A percentile compares a stretch with the other conserved stretches of the same genome.
Conservation (phyloP, 1,140 invertebrate genomes). For the Harpegnathos saltator region DNA sequence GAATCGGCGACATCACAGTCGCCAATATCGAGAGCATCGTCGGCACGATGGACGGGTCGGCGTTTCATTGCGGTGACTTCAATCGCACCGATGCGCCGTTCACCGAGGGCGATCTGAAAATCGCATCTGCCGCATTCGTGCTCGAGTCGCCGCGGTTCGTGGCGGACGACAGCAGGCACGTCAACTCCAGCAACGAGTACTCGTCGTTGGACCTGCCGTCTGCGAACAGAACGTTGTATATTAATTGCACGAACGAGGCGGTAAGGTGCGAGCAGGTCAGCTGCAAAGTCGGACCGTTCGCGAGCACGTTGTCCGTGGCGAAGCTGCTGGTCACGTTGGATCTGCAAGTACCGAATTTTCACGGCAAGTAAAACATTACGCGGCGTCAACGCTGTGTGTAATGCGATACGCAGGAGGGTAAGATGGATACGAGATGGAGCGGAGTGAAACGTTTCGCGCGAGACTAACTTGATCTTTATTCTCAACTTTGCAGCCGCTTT, state of each 20-base stretch:
- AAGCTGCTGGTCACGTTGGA: slow-evolving; percentile 74
- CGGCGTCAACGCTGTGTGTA: neutral
- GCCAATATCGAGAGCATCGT: slow-evolving; percentile 74
- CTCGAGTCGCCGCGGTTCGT: neutral
- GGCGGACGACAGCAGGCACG: slow-evolving; percentile 27
- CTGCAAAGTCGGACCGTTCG: slow-evolving; percentile 75
- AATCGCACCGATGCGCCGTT: slow-evolving; percentile 26
- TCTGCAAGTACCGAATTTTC: slow-evolving; percentile 70
- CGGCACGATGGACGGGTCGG: slow-evolving; percentile 72
- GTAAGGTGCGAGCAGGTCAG: slow-evolving; percentile 72
- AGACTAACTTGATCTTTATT: neutral
- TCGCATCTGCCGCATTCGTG: neutral
- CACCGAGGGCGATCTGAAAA: neutral
- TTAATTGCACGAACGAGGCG: slow-evolving; percentile 76
- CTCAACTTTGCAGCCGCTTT: slow-evolving; percentile 68
- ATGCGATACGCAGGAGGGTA: neutral
- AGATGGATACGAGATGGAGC: neutral
- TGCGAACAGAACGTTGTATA: slow-evolving; percentile 75
- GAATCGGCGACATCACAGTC: slow-evolving; percentile 70
- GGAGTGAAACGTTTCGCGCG: neutral
- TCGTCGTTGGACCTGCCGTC: slow-evolving; percentile 55
- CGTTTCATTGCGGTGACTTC: slow-evolving; percentile 72
- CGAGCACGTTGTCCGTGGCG: slow-evolving; percentile 66
- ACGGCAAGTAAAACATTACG: slow-evolving; percentile 64
- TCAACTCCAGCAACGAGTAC: slow-evolving; percentile 56